Base-by-base conservation (phyloP, 37 sponge, comb jelly and placozoan species). In the Geodia barretti region DNA sequence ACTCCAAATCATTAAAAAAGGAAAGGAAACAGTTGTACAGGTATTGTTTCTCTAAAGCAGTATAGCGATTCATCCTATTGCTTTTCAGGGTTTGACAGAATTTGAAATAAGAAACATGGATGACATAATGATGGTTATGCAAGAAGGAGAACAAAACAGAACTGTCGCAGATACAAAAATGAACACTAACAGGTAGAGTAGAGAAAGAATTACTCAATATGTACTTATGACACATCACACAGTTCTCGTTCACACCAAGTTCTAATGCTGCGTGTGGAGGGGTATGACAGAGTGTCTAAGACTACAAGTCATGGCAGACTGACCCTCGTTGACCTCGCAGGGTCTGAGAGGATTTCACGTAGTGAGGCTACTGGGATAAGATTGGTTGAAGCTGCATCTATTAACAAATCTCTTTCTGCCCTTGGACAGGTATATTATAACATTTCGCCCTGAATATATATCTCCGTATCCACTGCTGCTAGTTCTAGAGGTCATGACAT, bases 311-410 rank as follows among this genome's bases (percentile, higher is more conserved):
- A 76, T 24, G 90, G 94, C 0, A 31, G 85, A 11, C 84, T 93
- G 20, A 93, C 90, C 4, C 79, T 93, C 28, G 90, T 93, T 37
- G 94, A 93, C 68, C 61, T 93, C 43, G 94, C 94, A 24, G 94
- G 94, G 20, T 93, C 94, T 25, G 94, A 93, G 84, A 80, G 94
- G 60, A 93, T 93, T 20, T 93, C 94, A 25, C 78, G 87, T 0
- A 93, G 86, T 43, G 94, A 89, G 43, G 94, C 94, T 11, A 77
- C 82, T 3, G 94, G 94, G 14, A 73, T 82, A 23, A 31, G 94
- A 62, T 64, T 93, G 29, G 94, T 93, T 47, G 94, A 93, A 62
- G 94, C 94, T 61, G 94, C 94, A 39, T 90, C 94, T 58, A 93
- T 93, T 67, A 93, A 93, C 71, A 93, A 93, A 61, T 89, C 90